phyloP scores from a whole-genome alignment of 2,888 invertebrate species.

The Limnephilus lunatus region DNA sequence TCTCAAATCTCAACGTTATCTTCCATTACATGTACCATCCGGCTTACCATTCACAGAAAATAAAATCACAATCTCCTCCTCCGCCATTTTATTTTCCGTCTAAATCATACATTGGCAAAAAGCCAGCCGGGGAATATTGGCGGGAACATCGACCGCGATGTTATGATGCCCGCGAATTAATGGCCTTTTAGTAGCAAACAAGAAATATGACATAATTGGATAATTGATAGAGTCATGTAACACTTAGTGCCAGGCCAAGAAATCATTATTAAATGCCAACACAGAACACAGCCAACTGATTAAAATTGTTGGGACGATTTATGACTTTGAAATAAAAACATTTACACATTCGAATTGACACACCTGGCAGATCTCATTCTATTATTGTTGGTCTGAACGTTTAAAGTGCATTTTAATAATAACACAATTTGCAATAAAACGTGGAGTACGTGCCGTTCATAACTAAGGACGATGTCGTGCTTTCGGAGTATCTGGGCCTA shows the following conservation, averaged over 20 bases:
- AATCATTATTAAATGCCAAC: background rate
- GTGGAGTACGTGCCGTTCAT: background rate
- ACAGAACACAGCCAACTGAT: background rate
- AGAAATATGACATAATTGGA: constrained; percentile 21
- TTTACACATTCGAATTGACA: background rate
- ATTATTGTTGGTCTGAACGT: background rate
- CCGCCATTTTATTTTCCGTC: background rate
- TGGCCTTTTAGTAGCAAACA: constrained; percentile 3
- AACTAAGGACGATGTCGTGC: background rate
- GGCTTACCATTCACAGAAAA: background rate
- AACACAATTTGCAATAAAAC: background rate
- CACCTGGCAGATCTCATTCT: background rate
- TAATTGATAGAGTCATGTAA: constrained; percentile 3
- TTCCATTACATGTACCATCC: background rate
- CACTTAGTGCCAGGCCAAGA: background rate
- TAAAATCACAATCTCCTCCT: background rate
- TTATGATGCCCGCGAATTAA: background rate
- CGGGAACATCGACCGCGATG: background rate
- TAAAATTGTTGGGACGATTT: background rate
- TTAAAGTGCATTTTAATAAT: background rate
- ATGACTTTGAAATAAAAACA: background rate
- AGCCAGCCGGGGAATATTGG: background rate
- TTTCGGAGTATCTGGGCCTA: no score
- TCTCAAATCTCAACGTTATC: background rate
- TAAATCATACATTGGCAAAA: background rate